Conservation (phyloP, 30 jellyfish, hydroid and myxozoan genomes). For the Sanderia malayensis region DNA sequence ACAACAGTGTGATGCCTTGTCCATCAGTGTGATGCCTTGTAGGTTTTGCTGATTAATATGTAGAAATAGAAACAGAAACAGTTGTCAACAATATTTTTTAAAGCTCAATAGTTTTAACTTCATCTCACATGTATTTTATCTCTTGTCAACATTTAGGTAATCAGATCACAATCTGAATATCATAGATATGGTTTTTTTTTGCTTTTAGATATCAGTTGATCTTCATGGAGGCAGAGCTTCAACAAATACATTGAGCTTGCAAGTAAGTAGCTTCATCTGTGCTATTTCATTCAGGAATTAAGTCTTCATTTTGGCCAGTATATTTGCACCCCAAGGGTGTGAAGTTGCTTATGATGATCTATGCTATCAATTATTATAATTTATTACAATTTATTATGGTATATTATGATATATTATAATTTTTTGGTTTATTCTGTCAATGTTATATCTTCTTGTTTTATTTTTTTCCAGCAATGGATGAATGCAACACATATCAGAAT, state of each 20-base stretch:
- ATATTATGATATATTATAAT: background rate
- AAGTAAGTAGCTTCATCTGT: conserved; percentile 15
- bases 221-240: conserved; percentile 68
- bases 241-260: conserved; percentile 15
- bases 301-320: no score
- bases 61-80: no score
- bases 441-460: background rate
- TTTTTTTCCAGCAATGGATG: conserved; percentile 54
- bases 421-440: background rate
- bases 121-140: no score
- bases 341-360: background rate
- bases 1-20: background rate
- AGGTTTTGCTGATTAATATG: no score
- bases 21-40: background rate
- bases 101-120: background rate
- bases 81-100: background rate
- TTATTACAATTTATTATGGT: background rate
- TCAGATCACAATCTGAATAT: no score
- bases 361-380: background rate
- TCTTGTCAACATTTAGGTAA: no score
- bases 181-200: no score
- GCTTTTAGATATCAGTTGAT: conserved; percentile 60
- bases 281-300: background rate
- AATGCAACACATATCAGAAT: conserved; percentile 60
- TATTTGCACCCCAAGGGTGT: background rate